A percentile compares a stretch with the other conserved stretches of the same genome.
Evolutionary conservation across 1,140 invertebrate genomes (phyloP).

Genomic region (Patella vulgata): DNA sequence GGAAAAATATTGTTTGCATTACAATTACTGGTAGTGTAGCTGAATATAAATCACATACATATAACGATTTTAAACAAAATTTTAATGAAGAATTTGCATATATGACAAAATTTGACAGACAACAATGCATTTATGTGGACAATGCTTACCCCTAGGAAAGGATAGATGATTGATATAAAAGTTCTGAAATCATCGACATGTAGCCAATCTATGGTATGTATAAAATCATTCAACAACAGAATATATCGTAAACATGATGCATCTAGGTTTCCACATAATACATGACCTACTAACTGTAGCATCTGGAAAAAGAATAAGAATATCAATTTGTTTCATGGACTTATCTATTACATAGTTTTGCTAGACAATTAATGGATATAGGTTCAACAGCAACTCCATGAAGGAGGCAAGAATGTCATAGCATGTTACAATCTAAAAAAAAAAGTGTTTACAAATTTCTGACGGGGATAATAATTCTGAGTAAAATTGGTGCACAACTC

Average conservation of each 20-base stretch:
- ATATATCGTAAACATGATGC: constrained; percentile 58
- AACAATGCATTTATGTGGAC: neutral
- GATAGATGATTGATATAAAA: constrained; percentile 60
- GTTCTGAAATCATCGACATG: constrained; percentile 61
- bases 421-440: no score
- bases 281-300: constrained; percentile 55
- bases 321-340: neutral
- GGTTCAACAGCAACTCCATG: no score
- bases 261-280: constrained; percentile 61
- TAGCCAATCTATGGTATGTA: constrained; percentile 56
- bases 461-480: no score
- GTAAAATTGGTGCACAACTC: no score
- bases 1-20: constrained; percentile 11
- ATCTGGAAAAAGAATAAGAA: constrained; percentile 39
- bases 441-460: no score
- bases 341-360: no score
- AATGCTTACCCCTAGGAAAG: constrained; percentile 56
- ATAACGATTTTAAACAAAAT: neutral
- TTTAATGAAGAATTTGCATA: constrained; percentile 2
- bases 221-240: constrained; percentile 58
- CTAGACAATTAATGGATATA: no score
- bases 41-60: constrained; percentile 4
- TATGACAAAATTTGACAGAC: neutral
- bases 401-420: no score
- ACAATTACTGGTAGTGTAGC: neutral